Conservation (phyloP, 2,888 invertebrate genomes). For the Patella caerulea region DNA sequence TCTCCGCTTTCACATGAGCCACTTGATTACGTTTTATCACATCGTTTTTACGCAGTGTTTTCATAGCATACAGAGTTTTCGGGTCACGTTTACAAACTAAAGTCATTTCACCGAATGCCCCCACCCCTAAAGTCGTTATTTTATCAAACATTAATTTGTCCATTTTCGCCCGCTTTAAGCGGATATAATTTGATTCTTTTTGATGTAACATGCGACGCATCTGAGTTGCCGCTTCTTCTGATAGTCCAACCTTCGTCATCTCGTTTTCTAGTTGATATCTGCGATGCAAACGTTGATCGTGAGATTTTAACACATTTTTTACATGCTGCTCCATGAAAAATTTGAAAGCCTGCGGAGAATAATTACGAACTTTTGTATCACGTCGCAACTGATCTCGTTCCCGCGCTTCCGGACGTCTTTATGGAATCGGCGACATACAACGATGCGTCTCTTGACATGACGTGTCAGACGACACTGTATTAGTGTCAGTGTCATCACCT, state of each 20-base stretch:
- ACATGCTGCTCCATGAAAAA: slow-evolving; percentile 99
- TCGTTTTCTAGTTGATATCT: slow-evolving; percentile 94
- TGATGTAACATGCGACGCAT: slow-evolving; percentile 96
- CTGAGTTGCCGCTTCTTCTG: slow-evolving; percentile 73
- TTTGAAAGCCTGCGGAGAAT: slow-evolving; percentile 96
- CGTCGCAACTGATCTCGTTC: slow-evolving; percentile 84
- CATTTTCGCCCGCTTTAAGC: slow-evolving; percentile 98
- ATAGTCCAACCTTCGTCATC: slow-evolving; percentile 87
- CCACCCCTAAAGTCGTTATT: slow-evolving; percentile 90
- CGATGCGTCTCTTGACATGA: slow-evolving; percentile 54
- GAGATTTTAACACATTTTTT: slow-evolving; percentile 96
- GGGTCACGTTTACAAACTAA: slow-evolving; percentile 88
- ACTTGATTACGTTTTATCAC: slow-evolving; percentile 97
- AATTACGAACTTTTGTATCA: slow-evolving; percentile 87
- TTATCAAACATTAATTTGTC: slow-evolving; percentile 98
- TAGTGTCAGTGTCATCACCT: slow-evolving; percentile 53
- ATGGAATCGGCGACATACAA: slow-evolving; percentile 88
- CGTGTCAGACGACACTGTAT: slow-evolving; percentile 46
- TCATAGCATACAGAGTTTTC: slow-evolving; percentile 98
- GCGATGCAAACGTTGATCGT: slow-evolving; percentile 90
- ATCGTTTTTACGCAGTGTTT: slow-evolving; percentile 95
- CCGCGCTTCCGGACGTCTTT: slow-evolving; percentile 88
- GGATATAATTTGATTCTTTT: slow-evolving; percentile 98
- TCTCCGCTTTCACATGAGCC: slow-evolving; percentile 98
- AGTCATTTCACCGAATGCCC: slow-evolving; percentile 93